These are phyloP conservation scores for Protobothrops mucrosquamatus DNA, from an alignment of 2,113 vertebrate genomes.

Conservation along the genomic window DNA sequence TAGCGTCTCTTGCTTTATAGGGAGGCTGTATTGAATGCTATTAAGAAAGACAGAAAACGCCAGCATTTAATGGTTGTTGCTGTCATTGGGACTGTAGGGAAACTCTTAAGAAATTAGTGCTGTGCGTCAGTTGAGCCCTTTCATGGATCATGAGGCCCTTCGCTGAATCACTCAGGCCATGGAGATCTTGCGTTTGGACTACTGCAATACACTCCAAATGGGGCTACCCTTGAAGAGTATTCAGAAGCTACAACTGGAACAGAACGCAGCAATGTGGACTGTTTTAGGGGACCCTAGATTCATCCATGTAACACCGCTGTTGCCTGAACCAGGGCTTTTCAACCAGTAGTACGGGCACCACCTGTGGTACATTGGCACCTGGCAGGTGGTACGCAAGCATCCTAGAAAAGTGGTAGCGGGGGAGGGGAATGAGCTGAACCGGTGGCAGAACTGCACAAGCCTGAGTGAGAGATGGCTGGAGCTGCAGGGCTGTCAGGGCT, in stretches of 20 bases:
- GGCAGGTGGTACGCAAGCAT: no score
- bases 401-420: no score
- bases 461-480: no score
- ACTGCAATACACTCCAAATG: background rate
- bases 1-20: background rate
- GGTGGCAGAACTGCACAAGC: no score
- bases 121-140: background rate
- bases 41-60: background rate
- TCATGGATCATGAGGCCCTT: background rate
- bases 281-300: background rate
- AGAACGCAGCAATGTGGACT: background rate
- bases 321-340: no score
- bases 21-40: background rate
- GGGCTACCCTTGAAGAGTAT: background rate
- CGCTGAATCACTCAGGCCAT: no score
- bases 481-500: no score
- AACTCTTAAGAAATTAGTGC: background rate
- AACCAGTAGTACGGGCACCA: no score
- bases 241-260: background rate
- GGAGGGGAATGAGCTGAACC: no score
- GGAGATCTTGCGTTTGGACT: no score
- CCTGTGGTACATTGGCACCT: no score
- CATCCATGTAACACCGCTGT: background rate
- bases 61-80: background rate
- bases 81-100: background rate